Percentiles rank a stretch among this genome's conserved stretches.
phyloP scores from a whole-genome alignment of 2,888 invertebrate species.

The Oscheius sp. region DNA sequence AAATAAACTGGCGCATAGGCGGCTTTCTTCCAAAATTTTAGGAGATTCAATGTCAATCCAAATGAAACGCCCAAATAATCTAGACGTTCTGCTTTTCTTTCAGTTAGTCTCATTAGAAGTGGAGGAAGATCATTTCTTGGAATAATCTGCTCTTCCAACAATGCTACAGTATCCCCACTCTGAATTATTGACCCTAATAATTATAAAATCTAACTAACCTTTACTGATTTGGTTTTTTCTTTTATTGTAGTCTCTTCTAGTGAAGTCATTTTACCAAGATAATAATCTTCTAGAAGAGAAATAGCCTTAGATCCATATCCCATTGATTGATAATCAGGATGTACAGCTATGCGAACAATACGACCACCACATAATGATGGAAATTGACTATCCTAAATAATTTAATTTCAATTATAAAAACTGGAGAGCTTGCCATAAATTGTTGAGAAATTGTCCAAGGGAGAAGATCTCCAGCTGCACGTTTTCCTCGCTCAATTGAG shows the following conservation, averaged over 20 bases:
- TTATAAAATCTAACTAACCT: constrained; percentile 10
- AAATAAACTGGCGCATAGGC: constrained; percentile 83
- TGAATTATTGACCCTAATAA: constrained; percentile 12
- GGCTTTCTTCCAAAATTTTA: constrained; percentile 82
- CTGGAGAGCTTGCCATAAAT: constrained; percentile 59
- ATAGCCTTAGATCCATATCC: constrained; percentile 90
- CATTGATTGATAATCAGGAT: constrained; percentile 94
- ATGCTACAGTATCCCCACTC: constrained; percentile 72
- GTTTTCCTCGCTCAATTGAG: constrained; percentile 84
- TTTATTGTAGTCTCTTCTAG: constrained; percentile 42
- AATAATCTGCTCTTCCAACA: constrained; percentile 79
- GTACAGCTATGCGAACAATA: constrained; percentile 94
- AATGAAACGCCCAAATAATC: constrained; percentile 79
- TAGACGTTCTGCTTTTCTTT: constrained; percentile 83
- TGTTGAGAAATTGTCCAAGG: constrained; percentile 98
- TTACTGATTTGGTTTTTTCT: constrained; percentile 33
- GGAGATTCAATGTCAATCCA: constrained; percentile 64
- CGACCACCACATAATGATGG: constrained; percentile 87
- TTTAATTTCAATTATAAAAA: background rate
- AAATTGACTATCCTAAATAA: constrained; percentile 82
- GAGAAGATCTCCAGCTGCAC: constrained; percentile 93
- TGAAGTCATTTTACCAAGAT: constrained; percentile 78
- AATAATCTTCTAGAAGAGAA: constrained; percentile 85
- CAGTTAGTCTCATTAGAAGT: constrained; percentile 83
- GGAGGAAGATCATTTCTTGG: constrained; percentile 88